Base-by-base conservation (phyloP, 2,888 invertebrate species). In the Conchocele bisecta region DNA sequence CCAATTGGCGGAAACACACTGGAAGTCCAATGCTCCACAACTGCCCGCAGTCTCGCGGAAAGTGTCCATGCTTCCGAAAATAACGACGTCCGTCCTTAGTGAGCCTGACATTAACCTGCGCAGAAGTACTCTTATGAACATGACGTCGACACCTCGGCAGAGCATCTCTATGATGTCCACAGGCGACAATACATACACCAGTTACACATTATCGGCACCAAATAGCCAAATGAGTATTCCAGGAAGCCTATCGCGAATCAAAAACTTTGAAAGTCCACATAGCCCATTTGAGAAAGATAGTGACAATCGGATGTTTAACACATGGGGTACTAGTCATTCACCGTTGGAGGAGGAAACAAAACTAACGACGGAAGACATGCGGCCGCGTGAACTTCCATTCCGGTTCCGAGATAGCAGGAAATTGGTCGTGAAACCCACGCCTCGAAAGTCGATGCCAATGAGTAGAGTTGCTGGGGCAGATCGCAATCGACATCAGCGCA, bases 71-170 rank as follows among this genome's bases (percentile, higher is more conserved):
- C 53, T 77, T 7, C 74, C 70, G 7, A 74, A 67, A 57, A 68
- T 77, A 37, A 74, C 74, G 3, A 77, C 77, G 7, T 77, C 77
- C 9, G 74, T 77, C 15, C 39, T 77, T 17, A 77, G 74, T 37
- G 77, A 77, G 22, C 67, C 67, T 4, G 74, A 68, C 26, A 20
- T 58, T 11, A 53, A 48, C 24, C 17, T 53, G 7, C 60, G 46
- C 13, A 66, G 65, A 2, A 63, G 63, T 17, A 59, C 50, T 17
- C 31, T 60, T 31, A 35, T 70, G 6, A 75, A 75, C 28, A 71
- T 77, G 67, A 77, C 77, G 37, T 77, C 77, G 58, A 77, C 77
- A n/a, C 77, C 77, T 24, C 69, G 77, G 24, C 77, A 74, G 50
- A 77, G 77, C 42, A 48, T 77, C 20, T 77, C 77, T 5, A 67